Percentiles rank a stretch among this genome's conserved stretches.
These are phyloP conservation scores for Monochamus saltuarius DNA, from an alignment of 1,140 invertebrate species.

Conservation along the genomic window DNA sequence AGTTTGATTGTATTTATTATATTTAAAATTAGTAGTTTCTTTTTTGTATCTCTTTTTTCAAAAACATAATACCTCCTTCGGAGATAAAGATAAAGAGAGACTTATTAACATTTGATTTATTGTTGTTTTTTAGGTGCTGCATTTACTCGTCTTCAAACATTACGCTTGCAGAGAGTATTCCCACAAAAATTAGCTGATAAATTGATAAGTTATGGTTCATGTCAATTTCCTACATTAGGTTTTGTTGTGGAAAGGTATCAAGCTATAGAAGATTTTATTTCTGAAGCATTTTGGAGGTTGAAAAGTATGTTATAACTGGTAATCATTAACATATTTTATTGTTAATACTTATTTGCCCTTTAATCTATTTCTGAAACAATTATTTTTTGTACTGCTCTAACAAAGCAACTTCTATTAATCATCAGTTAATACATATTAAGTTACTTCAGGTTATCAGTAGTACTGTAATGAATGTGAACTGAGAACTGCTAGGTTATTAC, in stretches of 20 bases:
- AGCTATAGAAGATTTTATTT: slow-evolving; percentile 84
- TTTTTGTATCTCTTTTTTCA: too few species aligned
- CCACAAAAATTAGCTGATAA: slow-evolving; percentile 72
- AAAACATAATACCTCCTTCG: too few species aligned
- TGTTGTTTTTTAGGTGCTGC: slow-evolving; percentile 77
- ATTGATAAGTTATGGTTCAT: slow-evolving; percentile 95
- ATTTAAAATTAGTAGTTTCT: too few species aligned
- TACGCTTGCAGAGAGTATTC: slow-evolving; percentile 84
- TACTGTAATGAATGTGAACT: too few species aligned
- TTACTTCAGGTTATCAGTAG: too few species aligned
- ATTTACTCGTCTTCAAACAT: slow-evolving; percentile 98
- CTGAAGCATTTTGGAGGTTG: slow-evolving; percentile 93
- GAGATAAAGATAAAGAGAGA: too few species aligned
- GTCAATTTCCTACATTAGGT: slow-evolving; percentile 96
- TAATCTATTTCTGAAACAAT: too few species aligned
- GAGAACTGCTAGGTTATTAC: too few species aligned
- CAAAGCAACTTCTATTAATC: too few species aligned
- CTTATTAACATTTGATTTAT: slow-evolving; percentile 10
- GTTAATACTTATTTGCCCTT: slow-evolving; percentile 12
- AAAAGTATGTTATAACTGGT: slow-evolving; percentile 62
- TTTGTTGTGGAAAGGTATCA: slow-evolving; percentile 96
- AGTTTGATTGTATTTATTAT: too few species aligned
- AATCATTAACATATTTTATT: slow-evolving; percentile 12
- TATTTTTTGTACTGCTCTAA: too few species aligned
- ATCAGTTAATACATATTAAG: too few species aligned